phyloP scores from a whole-genome alignment of 1,140 invertebrate species.

The Melitaea cinxia region DNA sequence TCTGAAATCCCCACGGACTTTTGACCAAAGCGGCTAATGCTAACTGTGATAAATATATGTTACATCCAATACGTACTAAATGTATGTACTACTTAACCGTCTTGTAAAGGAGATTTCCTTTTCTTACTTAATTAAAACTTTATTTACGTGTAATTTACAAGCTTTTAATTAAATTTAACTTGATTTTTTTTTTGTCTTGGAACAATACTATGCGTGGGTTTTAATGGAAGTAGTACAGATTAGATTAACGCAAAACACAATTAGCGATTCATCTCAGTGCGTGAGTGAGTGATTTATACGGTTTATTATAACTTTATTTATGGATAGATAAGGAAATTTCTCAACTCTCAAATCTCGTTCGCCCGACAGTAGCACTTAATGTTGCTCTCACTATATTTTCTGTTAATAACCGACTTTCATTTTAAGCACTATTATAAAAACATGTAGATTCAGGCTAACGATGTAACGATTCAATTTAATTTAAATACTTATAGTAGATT shows the following conservation, averaged over 20 bases:
- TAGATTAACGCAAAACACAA: constrained; percentile 1
- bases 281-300: constrained; percentile 12
- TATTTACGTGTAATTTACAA: no score
- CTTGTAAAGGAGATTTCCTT: no score
- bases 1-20: no score
- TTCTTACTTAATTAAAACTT: no score
- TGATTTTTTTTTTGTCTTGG: no score
- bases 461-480: not conserved
- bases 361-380: constrained; percentile 31
- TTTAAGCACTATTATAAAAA: constrained; percentile 25
- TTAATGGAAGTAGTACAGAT: not conserved
- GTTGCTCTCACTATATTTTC: constrained; percentile 38
- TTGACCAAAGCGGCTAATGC: no score
- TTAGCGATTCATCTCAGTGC: not conserved
- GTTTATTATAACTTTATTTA: constrained; percentile 19
- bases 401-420: constrained; percentile 36
- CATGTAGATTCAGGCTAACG: constrained; percentile 12
- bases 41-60: no score
- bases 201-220: no score
- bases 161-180: no score
- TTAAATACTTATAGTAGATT: not conserved
- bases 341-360: constrained; percentile 32
- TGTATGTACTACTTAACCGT: no score
- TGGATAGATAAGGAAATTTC: constrained; percentile 36
- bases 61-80: no score